phyloP scores from a whole-genome alignment of 2,113 vertebrate genomes.

The Menura novaehollandiae region DNA sequence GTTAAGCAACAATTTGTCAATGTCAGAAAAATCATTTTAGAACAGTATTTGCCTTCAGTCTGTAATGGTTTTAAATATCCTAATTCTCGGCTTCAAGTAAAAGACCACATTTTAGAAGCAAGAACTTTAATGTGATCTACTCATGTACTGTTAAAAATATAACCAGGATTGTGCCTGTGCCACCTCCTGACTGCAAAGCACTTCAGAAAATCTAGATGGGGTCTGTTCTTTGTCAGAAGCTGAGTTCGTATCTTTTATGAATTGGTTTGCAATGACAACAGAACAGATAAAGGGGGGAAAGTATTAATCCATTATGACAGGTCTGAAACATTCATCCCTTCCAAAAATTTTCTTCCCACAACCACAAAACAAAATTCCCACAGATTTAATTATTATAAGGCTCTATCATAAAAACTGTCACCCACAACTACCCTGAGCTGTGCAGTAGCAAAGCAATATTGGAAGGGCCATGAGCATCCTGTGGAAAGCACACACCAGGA shows the following conservation, averaged over 20 bases:
- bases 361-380: neutral
- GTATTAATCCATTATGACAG: neutral
- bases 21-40: neutral
- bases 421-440: neutral
- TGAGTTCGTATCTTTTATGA: neutral
- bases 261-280: neutral
- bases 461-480: neutral
- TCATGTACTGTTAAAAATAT: neutral
- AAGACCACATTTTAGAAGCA: neutral
- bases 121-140: neutral
- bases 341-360: neutral
- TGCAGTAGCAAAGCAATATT: neutral
- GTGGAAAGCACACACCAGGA: neutral
- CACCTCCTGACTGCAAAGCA: neutral
- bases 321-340: neutral
- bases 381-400: neutral
- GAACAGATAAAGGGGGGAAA: neutral
- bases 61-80: neutral
- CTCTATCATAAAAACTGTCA: neutral
- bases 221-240: neutral
- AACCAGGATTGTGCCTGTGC: neutral
- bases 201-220: neutral
- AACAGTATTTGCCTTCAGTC: neutral
- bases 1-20: neutral
- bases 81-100: neutral